Conservation (phyloP, 2,113 vertebrate genomes). For the Eublepharis macularius region DNA sequence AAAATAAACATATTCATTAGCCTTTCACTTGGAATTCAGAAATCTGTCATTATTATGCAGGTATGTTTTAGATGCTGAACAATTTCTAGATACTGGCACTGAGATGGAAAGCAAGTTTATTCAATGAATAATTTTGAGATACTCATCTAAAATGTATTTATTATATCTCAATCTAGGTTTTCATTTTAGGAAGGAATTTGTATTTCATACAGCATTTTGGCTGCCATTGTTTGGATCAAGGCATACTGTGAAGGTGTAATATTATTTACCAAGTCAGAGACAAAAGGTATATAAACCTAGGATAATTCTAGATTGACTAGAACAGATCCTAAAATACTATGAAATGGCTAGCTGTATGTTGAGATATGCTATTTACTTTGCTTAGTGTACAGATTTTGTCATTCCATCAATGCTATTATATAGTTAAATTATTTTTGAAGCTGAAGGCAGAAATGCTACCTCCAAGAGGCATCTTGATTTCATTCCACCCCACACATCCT, state of each 20-base stretch:
- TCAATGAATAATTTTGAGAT: neutral
- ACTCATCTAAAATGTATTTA: neutral
- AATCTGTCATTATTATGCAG: constrained; percentile 36
- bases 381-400: neutral
- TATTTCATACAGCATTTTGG: constrained; percentile 26
- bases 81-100: constrained; percentile 6
- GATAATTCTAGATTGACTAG: constrained; percentile 7
- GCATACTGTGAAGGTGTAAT: rapidly evolving
- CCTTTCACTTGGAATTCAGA: constrained; percentile 49
- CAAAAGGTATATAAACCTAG: neutral
- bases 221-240: neutral
- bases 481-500: neutral
- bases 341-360: neutral
- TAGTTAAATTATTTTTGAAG: neutral
- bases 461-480: neutral
- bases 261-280: neutral
- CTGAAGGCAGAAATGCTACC: neutral
- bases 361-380: neutral
- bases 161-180: constrained; percentile 18
- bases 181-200: constrained; percentile 23
- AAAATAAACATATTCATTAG: constrained; percentile 22
- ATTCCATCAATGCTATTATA: neutral
- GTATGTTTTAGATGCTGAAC: constrained; percentile 20
- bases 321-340: constrained; percentile 1
- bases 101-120: constrained; percentile 11